Evolutionary conservation across 2,113 vertebrate genomes (phyloP).

Genomic region (Amphiprion ocellaris): DNA sequence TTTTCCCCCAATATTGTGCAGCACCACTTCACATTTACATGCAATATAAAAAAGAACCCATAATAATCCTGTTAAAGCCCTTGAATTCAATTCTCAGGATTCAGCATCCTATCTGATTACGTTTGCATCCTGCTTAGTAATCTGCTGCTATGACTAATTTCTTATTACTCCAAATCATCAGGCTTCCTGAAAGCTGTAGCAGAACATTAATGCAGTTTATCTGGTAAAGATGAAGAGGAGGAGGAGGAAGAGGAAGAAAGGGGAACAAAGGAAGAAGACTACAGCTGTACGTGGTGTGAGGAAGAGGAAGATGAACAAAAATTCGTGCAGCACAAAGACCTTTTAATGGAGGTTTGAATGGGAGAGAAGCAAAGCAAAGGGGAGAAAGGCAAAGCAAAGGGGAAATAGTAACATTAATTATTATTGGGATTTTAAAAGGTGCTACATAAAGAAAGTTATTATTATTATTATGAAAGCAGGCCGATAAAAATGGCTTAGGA

Average conservation of each 20-base stretch:
- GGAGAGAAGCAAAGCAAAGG: background rate
- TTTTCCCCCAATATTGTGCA: too few species aligned
- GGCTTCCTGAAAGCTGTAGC: constrained; percentile 8
- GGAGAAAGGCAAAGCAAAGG: background rate
- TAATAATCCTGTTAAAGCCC: constrained; percentile 24
- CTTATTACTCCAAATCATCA: constrained; percentile 16
- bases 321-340: background rate
- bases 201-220: constrained; percentile 19
- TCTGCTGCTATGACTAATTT: constrained; percentile 35
- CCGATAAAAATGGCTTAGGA: too few species aligned
- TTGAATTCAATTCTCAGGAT: constrained; percentile 32
- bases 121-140: constrained; percentile 25
- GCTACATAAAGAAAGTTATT: too few species aligned
- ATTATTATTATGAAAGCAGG: too few species aligned
- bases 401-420: background rate
- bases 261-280: background rate
- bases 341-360: background rate
- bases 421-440: too few species aligned
- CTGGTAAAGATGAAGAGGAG: constrained; percentile 26
- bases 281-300: constrained; percentile 11
- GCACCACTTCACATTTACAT: background rate
- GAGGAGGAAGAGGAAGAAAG: constrained; percentile 13
- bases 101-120: constrained; percentile 19
- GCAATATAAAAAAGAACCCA: constrained; percentile 13
- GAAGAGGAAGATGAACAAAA: constrained; percentile 12